Conservation (phyloP, 2,113 vertebrate species). For the Gasterosteus aculeatus region DNA sequence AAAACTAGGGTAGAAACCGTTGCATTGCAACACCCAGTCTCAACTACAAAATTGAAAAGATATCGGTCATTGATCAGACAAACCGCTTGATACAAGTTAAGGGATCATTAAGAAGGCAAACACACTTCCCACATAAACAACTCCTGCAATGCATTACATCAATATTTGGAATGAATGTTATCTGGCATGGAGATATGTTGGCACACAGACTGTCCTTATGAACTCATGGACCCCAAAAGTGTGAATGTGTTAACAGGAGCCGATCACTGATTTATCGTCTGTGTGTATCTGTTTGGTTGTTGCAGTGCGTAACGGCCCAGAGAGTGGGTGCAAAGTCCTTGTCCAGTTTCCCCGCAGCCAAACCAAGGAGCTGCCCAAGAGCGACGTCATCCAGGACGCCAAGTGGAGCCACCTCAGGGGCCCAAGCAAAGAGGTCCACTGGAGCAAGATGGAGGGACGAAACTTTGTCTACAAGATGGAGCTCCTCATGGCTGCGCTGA, state of each 20-base stretch:
- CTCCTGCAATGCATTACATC: not conserved
- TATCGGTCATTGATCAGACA: not conserved
- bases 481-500: constrained; percentile 95
- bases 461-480: constrained; percentile 99
- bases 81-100: constrained; percentile 5
- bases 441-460: constrained; percentile 96
- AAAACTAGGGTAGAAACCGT: not conserved
- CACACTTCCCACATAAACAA: not conserved
- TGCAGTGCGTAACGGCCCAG: constrained; percentile 93
- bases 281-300: not conserved
- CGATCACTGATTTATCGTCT: not conserved
- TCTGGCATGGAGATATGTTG: no score
- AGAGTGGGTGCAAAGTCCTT: constrained; percentile 94
- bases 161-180: not conserved
- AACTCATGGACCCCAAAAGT: not conserved
- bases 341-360: constrained; percentile 94
- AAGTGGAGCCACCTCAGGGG: constrained; percentile 96
- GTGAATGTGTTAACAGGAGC: not conserved
- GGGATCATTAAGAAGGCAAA: not conserved
- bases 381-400: constrained; percentile 90
- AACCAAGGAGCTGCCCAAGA: constrained; percentile 92
- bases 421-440: constrained; percentile 91
- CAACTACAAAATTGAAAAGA: not conserved
- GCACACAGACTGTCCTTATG: not conserved
- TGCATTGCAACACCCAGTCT: not conserved